phyloP scores from a whole-genome alignment of 2,113 vertebrate genomes.

The Balaenoptera acutorostrata region DNA sequence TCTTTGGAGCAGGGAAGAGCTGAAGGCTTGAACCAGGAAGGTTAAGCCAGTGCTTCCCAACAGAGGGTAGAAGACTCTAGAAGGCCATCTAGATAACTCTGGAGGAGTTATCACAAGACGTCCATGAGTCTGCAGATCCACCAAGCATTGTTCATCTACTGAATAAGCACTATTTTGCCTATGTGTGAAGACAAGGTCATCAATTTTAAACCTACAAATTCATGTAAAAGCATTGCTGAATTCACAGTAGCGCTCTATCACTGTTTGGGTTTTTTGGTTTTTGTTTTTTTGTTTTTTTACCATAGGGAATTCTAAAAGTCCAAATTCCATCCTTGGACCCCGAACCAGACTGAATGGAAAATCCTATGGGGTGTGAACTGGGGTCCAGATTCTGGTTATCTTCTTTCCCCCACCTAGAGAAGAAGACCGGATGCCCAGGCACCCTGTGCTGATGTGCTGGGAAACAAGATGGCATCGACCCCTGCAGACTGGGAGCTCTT shows the following conservation, averaged over 20 bases:
- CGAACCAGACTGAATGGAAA: slow-evolving; percentile 26
- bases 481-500: background rate
- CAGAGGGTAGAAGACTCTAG: background rate
- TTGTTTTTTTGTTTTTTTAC: background rate
- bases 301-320: background rate
- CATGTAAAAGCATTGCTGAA: background rate
- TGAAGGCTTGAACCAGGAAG: background rate
- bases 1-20: background rate
- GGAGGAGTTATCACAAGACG: background rate
- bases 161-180: background rate
- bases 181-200: background rate
- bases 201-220: background rate
- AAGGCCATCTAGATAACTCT: background rate
- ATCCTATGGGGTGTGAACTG: background rate
- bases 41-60: background rate
- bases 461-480: background rate
- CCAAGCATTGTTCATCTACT: background rate
- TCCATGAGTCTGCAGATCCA: background rate
- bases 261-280: background rate
- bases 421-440: background rate
- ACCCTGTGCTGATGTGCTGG: background rate
- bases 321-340: background rate
- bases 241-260: background rate
- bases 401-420: background rate
- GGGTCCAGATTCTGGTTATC: background rate